Evolutionary conservation across 2,888 invertebrate species (phyloP).

Genomic region (Trissoscelio sp.): DNA sequence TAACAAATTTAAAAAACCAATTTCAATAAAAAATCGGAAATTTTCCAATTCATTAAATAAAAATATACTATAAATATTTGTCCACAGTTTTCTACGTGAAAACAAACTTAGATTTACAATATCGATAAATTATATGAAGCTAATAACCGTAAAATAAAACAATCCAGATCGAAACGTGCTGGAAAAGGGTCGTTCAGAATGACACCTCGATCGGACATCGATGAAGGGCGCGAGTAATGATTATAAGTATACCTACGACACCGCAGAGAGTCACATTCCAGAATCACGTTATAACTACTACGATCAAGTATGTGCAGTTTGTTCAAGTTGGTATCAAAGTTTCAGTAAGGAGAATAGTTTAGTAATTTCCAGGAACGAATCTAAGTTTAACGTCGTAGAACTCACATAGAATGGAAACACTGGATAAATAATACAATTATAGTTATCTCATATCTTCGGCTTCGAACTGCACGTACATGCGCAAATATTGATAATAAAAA

Average conservation of each 20-base stretch:
- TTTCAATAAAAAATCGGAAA: too few species aligned
- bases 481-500: conserved; percentile 59
- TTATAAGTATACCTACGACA: conserved; percentile 63
- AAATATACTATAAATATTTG: too few species aligned
- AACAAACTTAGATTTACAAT: neutral
- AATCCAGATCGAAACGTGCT: neutral
- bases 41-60: too few species aligned
- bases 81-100: too few species aligned
- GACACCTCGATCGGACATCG: conserved; percentile 42
- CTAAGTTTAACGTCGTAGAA: conserved; percentile 67
- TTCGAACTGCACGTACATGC: conserved; percentile 49
- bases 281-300: conserved; percentile 66
- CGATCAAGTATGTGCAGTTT: conserved; percentile 69
- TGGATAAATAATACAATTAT: conserved; percentile 69
- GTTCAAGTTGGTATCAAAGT: conserved; percentile 67
- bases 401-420: conserved; percentile 67
- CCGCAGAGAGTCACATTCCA: conserved; percentile 63
- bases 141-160: conserved; percentile 12
- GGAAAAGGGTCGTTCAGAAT: neutral
- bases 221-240: conserved; percentile 59
- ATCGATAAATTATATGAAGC: neutral
- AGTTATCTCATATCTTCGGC: conserved; percentile 65
- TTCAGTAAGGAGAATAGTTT: conserved; percentile 70
- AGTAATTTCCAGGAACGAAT: conserved; percentile 69
- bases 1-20: too few species aligned